These are phyloP conservation scores for Anaspis maculata DNA, from an alignment of 2,888 invertebrate species.

Conservation along the genomic window DNA sequence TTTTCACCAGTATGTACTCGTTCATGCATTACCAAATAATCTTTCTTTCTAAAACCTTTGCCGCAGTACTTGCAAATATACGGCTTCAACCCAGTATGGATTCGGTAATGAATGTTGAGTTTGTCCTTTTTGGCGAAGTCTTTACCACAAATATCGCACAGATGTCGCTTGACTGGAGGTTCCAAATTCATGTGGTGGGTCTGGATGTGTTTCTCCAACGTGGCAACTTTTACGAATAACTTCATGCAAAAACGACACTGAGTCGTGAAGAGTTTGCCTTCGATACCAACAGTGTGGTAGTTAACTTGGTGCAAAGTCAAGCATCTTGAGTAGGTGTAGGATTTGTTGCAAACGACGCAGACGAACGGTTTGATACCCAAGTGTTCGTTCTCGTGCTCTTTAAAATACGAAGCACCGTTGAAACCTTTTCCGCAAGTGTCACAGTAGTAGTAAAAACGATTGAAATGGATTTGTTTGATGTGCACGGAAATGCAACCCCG, in stretches of 20 bases:
- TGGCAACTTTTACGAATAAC: conserved; percentile 30
- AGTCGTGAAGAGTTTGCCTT: conserved; percentile 40
- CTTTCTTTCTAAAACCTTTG: conserved; percentile 34
- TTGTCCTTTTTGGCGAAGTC: conserved; percentile 33
- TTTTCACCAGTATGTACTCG: conserved; percentile 55
- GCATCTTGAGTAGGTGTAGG: conserved; percentile 36
- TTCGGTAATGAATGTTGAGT: conserved; percentile 31
- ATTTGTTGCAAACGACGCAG: conserved; percentile 41
- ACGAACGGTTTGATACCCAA: conserved; percentile 37
- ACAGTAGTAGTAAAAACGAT: conserved; percentile 44
- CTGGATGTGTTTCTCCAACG: conserved; percentile 43
- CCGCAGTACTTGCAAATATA: conserved; percentile 32
- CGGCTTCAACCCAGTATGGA: conserved; percentile 35
- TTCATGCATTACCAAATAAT: conserved; percentile 51
- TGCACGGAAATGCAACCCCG: conserved; percentile 39
- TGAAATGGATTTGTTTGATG: conserved; percentile 49
- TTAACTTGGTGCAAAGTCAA: conserved; percentile 30
- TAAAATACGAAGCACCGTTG: conserved; percentile 40
- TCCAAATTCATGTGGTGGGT: conserved; percentile 4
- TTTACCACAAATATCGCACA: conserved; percentile 38
- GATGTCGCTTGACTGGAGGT: conserved; percentile 23
- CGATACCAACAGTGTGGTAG: conserved; percentile 35
- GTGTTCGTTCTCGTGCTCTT: conserved; percentile 41
- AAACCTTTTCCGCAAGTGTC: conserved; percentile 46
- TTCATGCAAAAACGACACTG: conserved; percentile 34